phyloP scores from a whole-genome alignment of 2,888 invertebrate genomes.

The Dynastes grantii region DNA sequence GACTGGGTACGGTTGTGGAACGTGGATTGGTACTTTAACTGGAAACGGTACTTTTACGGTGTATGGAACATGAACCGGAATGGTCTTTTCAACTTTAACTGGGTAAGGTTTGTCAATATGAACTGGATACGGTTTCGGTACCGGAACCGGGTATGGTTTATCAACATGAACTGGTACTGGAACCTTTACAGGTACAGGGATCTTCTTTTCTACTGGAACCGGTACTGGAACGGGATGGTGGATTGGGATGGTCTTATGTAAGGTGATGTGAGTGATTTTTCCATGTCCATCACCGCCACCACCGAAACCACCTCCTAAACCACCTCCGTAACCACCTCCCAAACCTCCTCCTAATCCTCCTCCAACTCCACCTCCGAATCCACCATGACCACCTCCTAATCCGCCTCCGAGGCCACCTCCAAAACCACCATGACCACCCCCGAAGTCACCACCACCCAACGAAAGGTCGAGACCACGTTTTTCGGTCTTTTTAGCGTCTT shows the following conservation, averaged over 20 bases:
- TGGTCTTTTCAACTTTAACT: slow-evolving; percentile 49
- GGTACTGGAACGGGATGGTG: slow-evolving; percentile 50
- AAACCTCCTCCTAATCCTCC: slow-evolving; percentile 49
- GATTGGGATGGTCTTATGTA: slow-evolving; percentile 49
- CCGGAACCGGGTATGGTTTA: slow-evolving; percentile 52
- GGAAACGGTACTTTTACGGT: slow-evolving; percentile 51
- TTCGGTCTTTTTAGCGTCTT: slow-evolving; percentile 50
- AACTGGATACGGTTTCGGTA: slow-evolving; percentile 53
- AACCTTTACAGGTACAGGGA: slow-evolving; percentile 48
- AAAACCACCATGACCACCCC: slow-evolving; percentile 28
- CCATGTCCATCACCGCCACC: slow-evolving; percentile 49
- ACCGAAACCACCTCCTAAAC: slow-evolving; percentile 30
- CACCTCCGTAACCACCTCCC: slow-evolving; percentile 47
- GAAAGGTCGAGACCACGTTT: slow-evolving; percentile 50
- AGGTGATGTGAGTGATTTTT: slow-evolving; percentile 52
- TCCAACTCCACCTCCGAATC: slow-evolving; percentile 48
- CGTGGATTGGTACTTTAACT: slow-evolving; percentile 50
- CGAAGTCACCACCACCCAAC: slow-evolving; percentile 48
- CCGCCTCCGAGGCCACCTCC: slow-evolving; percentile 47
- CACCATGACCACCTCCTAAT: slow-evolving; percentile 45
- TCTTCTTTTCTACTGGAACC: slow-evolving; percentile 50
- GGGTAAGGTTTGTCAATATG: slow-evolving; percentile 51
- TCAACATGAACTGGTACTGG: slow-evolving; percentile 51
- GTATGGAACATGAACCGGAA: slow-evolving; percentile 47
- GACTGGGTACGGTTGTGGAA: slow-evolving; percentile 52